These are phyloP conservation scores for Alexandromys fortis DNA, from an alignment of 2,113 vertebrate species.

Conservation along the genomic window DNA sequence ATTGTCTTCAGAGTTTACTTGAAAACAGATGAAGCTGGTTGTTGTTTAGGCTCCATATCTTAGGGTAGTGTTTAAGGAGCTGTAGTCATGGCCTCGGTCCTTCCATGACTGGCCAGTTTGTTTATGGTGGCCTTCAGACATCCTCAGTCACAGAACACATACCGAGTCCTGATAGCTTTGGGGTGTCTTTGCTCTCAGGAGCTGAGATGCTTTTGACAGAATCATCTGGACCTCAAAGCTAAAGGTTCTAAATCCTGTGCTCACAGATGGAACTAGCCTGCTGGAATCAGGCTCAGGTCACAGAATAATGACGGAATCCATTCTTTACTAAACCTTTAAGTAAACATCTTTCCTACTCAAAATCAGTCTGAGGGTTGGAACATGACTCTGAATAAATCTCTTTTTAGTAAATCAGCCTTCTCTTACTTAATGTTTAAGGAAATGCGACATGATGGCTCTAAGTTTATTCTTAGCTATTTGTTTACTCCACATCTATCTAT, in stretches of 20 bases:
- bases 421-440: background rate
- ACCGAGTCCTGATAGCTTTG: background rate
- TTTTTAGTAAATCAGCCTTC: background rate
- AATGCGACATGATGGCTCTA: background rate
- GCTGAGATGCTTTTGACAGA: background rate
- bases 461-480: background rate
- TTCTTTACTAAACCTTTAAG: background rate
- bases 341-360: slow-evolving; percentile 6
- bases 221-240: background rate
- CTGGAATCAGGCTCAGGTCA: background rate
- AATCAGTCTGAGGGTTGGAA: background rate
- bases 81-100: background rate
- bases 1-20: background rate
- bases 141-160: background rate
- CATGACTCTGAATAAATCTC: background rate
- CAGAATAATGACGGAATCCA: background rate
- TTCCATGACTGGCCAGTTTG: background rate
- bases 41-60: background rate
- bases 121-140: background rate
- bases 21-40: background rate
- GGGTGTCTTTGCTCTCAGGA: background rate
- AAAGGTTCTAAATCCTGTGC: slow-evolving; percentile 4
- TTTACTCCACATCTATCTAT: background rate
- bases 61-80: background rate
- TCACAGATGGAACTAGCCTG: background rate